Base-by-base conservation (phyloP, 2,888 invertebrate genomes). In the Plutella xylostella region DNA sequence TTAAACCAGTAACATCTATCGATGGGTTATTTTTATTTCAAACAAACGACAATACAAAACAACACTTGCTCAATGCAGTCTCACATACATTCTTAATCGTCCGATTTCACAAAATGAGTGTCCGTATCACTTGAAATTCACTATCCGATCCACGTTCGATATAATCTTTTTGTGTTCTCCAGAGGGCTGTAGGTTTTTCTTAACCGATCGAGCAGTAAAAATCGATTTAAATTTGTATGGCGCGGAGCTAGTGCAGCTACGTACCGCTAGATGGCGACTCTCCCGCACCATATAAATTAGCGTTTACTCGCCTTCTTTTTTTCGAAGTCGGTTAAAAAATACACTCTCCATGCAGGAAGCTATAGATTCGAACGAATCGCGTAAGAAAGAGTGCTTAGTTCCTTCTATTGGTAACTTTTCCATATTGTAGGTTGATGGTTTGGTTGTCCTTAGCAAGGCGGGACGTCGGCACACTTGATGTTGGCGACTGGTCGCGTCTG, bases 401-500 rank as follows among this genome's bases (percentile, higher is more conserved):
- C 39, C 17, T 25, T 17, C 39, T 39, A 15, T 15, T 39, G 43
- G 43, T 43, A 43, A 43, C 43, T 43, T 35, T 22, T 43, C 37
- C 43, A 20, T 37, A 15, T n/a, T 19, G 20, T n/a, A 12, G 18
- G 22, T 17, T 22, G 2, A 4, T 15, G 7, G 15, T 22, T 4
- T 22, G 18, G 14, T 42, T 6, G 3, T 6, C 33, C 51, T 61
- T 75, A 82, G 59, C 83, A 82, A 19, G 82, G 70, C 20, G 78
- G 80, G 21, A 78, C 65, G 52, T 80, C 74, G 14, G 84, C 84
- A 66, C 94, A 94, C 28, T 85, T 86, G 54, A 90, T 90, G 12
- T 86, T 77, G 61, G 89, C 90, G 14, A 83, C 74, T 0, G 95
- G 95, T 60, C 89, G 89, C 3, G 74, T 83, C 40, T 85, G 70